Evolutionary conservation across 1,140 invertebrate genomes (phyloP).

Genomic region (Drosophila bipectinata): DNA sequence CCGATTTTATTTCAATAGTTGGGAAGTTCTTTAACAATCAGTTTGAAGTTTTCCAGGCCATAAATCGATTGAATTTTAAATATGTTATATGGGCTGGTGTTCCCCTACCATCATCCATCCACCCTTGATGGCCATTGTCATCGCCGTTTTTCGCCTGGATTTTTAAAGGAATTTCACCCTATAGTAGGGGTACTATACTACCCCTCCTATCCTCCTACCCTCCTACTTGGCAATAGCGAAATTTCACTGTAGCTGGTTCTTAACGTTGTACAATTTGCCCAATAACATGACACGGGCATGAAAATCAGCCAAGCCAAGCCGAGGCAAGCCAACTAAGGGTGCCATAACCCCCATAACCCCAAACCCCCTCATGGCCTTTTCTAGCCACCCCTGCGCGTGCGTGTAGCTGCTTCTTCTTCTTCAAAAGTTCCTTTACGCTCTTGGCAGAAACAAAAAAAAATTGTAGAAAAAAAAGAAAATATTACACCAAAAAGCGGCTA

Average conservation of each 20-base stretch:
- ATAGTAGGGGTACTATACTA: conserved; percentile 29
- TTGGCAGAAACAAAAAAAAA: conserved; percentile 49
- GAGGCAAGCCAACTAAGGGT: conserved; percentile 60
- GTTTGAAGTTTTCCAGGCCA: conserved; percentile 41
- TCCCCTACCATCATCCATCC: background rate
- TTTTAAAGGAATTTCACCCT: conserved; percentile 4
- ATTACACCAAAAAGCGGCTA: conserved; percentile 62
- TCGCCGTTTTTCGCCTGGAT: conserved; percentile 31
- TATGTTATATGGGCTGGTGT: conserved; percentile 24
- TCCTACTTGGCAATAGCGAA: conserved; percentile 7
- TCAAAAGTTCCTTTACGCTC: conserved; percentile 60
- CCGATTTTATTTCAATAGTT: conserved; percentile 26
- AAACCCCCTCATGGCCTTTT: background rate
- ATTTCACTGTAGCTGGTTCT: conserved; percentile 35
- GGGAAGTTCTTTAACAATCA: conserved; percentile 27
- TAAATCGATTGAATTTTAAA: conserved; percentile 62
- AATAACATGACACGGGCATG: conserved; percentile 76
- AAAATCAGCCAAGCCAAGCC: conserved; percentile 56
- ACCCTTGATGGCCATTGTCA: conserved; percentile 23
- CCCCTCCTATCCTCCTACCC: too few species aligned
- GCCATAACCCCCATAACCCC: conserved; percentile 28
- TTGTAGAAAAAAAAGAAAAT: conserved; percentile 34
- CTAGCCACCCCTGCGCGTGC: conserved; percentile 72
- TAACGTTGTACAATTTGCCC: conserved; percentile 79
- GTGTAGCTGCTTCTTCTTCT: conserved; percentile 52